phyloP scores from a whole-genome alignment of 1,140 invertebrate genomes.

The Cyrtorhinus lividipennis region DNA sequence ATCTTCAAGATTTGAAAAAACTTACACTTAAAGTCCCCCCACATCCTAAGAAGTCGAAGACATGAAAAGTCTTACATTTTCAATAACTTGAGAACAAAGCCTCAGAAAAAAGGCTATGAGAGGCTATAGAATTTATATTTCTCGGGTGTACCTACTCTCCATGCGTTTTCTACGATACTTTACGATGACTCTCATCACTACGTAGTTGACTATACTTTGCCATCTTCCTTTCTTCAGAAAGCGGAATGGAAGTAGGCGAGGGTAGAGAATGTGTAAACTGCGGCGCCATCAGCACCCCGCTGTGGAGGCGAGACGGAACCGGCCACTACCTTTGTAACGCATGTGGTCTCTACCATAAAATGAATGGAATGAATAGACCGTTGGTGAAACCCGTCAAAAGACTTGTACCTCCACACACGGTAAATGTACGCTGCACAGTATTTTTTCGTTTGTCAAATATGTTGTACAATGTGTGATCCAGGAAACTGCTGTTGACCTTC shows the following conservation, averaged over 20 bases:
- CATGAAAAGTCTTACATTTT: too few species aligned
- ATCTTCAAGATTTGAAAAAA: too few species aligned
- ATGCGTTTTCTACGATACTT: too few species aligned
- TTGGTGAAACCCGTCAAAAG: slow-evolving; percentile 78
- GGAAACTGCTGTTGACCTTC: not conserved
- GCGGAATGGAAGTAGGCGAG: slow-evolving; percentile 71
- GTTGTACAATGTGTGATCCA: not conserved
- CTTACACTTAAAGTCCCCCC: too few species aligned
- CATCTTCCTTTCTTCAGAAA: slow-evolving; percentile 33
- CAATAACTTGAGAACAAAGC: too few species aligned
- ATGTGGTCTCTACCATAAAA: slow-evolving; percentile 90
- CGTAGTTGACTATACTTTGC: too few species aligned
- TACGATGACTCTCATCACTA: too few species aligned
- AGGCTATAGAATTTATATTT: too few species aligned
- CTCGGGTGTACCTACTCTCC: too few species aligned
- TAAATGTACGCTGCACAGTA: not conserved
- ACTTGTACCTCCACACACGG: slow-evolving; percentile 51
- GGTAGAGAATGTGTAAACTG: slow-evolving; percentile 94
- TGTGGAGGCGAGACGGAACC: slow-evolving; percentile 89
- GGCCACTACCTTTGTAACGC: slow-evolving; percentile 98
- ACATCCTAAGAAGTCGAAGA: too few species aligned
- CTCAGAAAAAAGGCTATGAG: too few species aligned
- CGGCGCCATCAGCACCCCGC: slow-evolving; percentile 84
- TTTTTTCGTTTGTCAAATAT: not conserved
- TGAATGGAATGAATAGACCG: slow-evolving; percentile 86